Conservation (phyloP, 2,797 vertebrate genomes). For the Pogonophryne albipinna region DNA sequence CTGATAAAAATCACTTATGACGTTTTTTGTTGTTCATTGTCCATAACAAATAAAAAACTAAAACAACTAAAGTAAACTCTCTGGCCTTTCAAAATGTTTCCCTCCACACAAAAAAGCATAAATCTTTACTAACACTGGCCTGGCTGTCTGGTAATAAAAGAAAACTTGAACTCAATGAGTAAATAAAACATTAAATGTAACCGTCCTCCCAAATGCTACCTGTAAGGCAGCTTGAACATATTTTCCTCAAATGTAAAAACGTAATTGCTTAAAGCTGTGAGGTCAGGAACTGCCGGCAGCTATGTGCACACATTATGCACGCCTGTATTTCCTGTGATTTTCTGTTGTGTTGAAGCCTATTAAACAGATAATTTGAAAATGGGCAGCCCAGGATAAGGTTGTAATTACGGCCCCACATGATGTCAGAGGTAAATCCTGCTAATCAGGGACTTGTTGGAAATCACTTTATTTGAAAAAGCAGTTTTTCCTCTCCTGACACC, state of each 20-base stretch:
- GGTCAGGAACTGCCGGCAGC: constrained; percentile 58
- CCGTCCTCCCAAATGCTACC: constrained; percentile 42
- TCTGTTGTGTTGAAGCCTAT: constrained; percentile 45
- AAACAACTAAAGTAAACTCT: neutral
- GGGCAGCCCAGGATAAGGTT: constrained; percentile 13
- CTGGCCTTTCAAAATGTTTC: neutral
- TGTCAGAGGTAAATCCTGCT: constrained; percentile 15
- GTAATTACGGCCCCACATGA: constrained; percentile 26
- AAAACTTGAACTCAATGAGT: neutral
- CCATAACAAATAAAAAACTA: neutral
- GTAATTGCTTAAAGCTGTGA: constrained; percentile 78
- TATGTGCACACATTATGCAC: constrained; percentile 39
- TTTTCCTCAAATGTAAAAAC: constrained; percentile 73
- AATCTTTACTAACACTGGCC: neutral
- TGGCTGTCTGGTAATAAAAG: no score
- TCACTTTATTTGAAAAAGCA: constrained; percentile 11
- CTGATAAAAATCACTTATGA: neutral
- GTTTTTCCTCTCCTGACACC: constrained; percentile 4
- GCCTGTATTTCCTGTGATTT: constrained; percentile 62
- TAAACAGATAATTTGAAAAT: constrained; percentile 61
- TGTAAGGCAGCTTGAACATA: constrained; percentile 71
- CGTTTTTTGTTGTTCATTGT: neutral
- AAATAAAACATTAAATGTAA: constrained; percentile 11
- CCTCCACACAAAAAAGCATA: neutral
- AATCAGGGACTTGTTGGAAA: constrained; percentile 11